Evolutionary conservation across 2,888 invertebrate genomes (phyloP).

Genomic region (Noctua pronuba): DNA sequence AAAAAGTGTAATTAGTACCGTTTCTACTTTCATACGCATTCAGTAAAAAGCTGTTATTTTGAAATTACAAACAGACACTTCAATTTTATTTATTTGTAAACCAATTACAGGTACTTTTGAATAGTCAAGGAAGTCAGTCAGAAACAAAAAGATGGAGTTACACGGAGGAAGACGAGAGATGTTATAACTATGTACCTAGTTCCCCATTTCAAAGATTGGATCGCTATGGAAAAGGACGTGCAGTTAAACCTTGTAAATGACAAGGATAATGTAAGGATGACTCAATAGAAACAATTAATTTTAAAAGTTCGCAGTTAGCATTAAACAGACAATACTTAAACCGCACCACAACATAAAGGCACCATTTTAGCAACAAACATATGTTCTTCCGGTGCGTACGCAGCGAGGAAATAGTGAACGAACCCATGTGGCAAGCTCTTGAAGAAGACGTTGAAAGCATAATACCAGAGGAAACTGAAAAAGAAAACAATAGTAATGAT

Average conservation of each 20-base stretch:
- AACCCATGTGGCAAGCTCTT: conserved; percentile 75
- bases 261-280: background rate
- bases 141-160: background rate
- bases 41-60: no score
- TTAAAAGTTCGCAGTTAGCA: background rate
- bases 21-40: no score
- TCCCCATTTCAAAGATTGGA: background rate
- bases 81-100: background rate
- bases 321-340: background rate
- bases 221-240: background rate
- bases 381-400: conserved; percentile 76
- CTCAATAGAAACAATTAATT: background rate
- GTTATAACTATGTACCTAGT: background rate
- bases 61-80: no score
- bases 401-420: conserved; percentile 74
- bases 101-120: background rate
- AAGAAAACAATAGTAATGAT: background rate
- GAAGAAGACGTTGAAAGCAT: conserved; percentile 67
- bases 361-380: conserved; percentile 77
- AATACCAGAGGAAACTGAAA: conserved; percentile 65
- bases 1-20: no score
- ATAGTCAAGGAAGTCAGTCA: background rate
- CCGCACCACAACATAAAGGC: conserved; percentile 74
- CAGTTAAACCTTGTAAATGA: background rate
- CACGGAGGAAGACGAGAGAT: no score